phyloP scores from a whole-genome alignment of 1,140 invertebrate species.

The Pseudomyrmex cubaensis region DNA sequence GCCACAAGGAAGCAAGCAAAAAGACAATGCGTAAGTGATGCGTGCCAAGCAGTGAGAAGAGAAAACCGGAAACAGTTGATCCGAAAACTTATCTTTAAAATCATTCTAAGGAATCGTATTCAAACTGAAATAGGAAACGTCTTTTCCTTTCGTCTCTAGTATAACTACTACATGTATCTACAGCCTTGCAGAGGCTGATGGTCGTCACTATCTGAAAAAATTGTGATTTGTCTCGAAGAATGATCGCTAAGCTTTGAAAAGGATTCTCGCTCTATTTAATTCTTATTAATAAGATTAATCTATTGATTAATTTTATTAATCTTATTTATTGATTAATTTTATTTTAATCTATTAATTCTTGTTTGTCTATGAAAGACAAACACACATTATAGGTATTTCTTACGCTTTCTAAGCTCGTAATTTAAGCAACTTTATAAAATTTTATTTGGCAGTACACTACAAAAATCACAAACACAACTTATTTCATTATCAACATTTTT shows the following conservation, averaged over 20 bases:
- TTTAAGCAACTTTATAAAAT: background rate
- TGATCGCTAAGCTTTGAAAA: conserved; percentile 16
- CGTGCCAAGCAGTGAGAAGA: conserved; percentile 1
- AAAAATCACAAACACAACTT: background rate
- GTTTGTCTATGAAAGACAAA: background rate
- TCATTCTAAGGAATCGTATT: conserved; percentile 71
- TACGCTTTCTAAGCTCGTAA: background rate
- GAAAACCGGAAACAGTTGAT: conserved; percentile 71
- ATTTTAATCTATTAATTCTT: background rate
- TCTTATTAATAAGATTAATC: background rate
- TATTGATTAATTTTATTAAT: too few species aligned
- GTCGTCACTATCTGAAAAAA: conserved; percentile 37
- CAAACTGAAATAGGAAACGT: conserved; percentile 76
- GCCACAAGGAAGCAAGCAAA: background rate
- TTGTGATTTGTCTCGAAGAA: conserved; percentile 14
- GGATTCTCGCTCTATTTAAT: background rate
- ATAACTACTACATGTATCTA: conserved; percentile 15
- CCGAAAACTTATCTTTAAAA: conserved; percentile 69
- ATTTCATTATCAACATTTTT: conserved; percentile 33
- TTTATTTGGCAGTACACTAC: background rate
- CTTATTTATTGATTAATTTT: too few species aligned
- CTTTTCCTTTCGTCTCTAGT: conserved; percentile 71
- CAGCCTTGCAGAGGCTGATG: conserved; percentile 9
- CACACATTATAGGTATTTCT: background rate
- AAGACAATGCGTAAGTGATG: conserved; percentile 38